Percentiles rank a stretch among this genome's conserved stretches.
Conservation (phyloP, 53 echinoderm and acorn worm genomes). For the Apostichopus leukothele region DNA sequence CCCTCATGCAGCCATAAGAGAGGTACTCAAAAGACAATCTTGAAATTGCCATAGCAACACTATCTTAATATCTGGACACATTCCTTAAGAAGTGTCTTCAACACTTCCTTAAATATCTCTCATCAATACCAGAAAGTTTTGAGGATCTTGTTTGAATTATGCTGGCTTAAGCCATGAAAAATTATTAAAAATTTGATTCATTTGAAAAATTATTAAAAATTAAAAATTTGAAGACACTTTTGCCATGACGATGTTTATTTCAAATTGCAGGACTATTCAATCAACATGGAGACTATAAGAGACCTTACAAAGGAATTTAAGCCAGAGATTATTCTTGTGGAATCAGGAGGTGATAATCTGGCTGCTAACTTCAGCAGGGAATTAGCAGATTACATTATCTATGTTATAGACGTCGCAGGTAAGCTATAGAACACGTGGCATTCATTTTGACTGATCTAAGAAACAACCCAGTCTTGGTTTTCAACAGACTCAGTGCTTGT, state of each 20-base stretch:
- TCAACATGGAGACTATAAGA: slow-evolving; percentile 69
- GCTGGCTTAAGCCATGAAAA: no score
- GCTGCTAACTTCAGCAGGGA: slow-evolving; percentile 81
- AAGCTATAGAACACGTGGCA: background rate
- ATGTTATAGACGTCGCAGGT: slow-evolving; percentile 85
- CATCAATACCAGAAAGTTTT: no score
- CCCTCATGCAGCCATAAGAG: slow-evolving; percentile 76
- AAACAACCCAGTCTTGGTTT: background rate
- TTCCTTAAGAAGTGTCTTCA: no score
- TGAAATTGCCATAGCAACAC: no score
- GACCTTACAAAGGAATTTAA: slow-evolving; percentile 64
- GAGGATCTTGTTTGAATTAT: no score
- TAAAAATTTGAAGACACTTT: no score
- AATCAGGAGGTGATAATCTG: slow-evolving; percentile 77
- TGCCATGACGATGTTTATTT: background rate
- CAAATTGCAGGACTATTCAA: slow-evolving; percentile 71
- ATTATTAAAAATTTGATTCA: no score
- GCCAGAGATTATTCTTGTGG: slow-evolving; percentile 67
- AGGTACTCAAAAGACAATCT: slow-evolving; percentile 42
- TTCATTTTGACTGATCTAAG: background rate
- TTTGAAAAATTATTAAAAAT: no score
- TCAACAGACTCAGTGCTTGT: background rate
- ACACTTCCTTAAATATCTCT: no score
- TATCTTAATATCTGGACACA: no score
- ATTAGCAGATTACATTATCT: slow-evolving; percentile 78